Evolutionary conservation across 2,888 invertebrate genomes (phyloP), one percentile per base, ranked within the genome.

Genomic region (Andrena hattorfiana): DNA sequence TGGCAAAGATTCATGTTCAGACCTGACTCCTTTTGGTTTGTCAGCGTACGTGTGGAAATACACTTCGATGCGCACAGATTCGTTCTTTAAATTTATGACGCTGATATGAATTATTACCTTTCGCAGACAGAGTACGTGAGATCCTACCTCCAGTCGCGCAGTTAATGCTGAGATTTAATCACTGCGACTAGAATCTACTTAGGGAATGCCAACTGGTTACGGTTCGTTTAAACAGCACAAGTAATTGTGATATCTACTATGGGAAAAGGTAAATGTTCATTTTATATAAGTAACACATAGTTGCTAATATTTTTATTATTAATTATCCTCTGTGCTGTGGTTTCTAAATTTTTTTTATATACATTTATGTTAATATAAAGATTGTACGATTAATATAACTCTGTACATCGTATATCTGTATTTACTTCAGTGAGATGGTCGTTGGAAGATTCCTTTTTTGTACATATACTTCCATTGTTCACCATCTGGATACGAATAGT

Each of bases 1-100:
- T 81, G 97, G 0, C 94, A 95, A 4, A 95, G 95, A 74, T 87
- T 96, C 81, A 95, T 97, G 83, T 98, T 97, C 90, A 96, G 94
- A 91, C 96, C 96, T n/a, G 95, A 96, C 80, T 96, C 97, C 0
- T 96, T 95, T 90, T 98, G 98, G 98, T 98, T 98, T 95, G 97
- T 97, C 82, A 95, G 97, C 81, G 98, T 98, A 95, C 95, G 96
- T 95, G 90, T 69, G 26, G 71, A 69, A 0, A 13, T 30, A 71
- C 59, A 42, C 35, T 70, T 76, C 26, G 2, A 30, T 71, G 32
- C 23, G 20, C n/a, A 0, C 0, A 8, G 30, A 26, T n/a, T 23
- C 49, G 5, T 63, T 35, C 26, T 13, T 7, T 42, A 60, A 8
- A 16, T 8, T 3, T 8, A 8, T 2, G 51, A 71, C 2, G 51